Conservation (phyloP, 2,888 invertebrate genomes). For the Marronus borbonicus region DNA sequence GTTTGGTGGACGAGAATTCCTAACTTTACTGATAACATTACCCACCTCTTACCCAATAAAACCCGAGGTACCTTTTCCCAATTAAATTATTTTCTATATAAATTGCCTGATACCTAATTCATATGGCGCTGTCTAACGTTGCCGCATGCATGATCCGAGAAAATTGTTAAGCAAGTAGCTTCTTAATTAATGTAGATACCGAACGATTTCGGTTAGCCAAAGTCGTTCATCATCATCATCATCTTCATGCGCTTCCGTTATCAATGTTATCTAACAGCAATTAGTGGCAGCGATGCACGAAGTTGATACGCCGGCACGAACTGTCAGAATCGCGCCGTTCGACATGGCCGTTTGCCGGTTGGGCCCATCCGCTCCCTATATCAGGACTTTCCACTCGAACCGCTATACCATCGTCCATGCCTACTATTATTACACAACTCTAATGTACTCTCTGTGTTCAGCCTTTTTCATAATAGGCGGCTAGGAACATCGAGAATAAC, state of each 20-base stretch:
- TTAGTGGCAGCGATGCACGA: slow-evolving; percentile 63
- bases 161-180: slow-evolving; percentile 22
- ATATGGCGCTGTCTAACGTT: too few relatives aligned
- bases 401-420: slow-evolving; percentile 19
- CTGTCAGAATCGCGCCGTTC: slow-evolving; percentile 63
- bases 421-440: slow-evolving; percentile 15
- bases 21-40: too few relatives aligned
- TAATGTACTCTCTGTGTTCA: slow-evolving; percentile 14
- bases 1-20: too few relatives aligned
- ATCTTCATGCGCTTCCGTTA: slow-evolving; percentile 59
- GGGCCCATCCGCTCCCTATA: slow-evolving; percentile 30
- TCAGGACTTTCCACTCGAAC: slow-evolving; percentile 46
- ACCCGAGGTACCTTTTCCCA: too few relatives aligned
- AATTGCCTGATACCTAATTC: too few relatives aligned
- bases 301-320: slow-evolving; percentile 61
- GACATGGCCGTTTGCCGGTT: slow-evolving; percentile 51
- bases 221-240: slow-evolving; percentile 61
- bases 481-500: not conserved
- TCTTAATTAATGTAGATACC: slow-evolving; percentile 31
- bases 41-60: too few relatives aligned
- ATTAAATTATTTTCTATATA: too few relatives aligned
- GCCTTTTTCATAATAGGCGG: slow-evolving; percentile 10
- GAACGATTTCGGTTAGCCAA: slow-evolving; percentile 56
- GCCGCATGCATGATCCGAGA: not conserved
- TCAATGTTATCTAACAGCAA: slow-evolving; percentile 65